Base-by-base conservation (phyloP, 2,888 invertebrate genomes). In the Plusia festucae region DNA sequence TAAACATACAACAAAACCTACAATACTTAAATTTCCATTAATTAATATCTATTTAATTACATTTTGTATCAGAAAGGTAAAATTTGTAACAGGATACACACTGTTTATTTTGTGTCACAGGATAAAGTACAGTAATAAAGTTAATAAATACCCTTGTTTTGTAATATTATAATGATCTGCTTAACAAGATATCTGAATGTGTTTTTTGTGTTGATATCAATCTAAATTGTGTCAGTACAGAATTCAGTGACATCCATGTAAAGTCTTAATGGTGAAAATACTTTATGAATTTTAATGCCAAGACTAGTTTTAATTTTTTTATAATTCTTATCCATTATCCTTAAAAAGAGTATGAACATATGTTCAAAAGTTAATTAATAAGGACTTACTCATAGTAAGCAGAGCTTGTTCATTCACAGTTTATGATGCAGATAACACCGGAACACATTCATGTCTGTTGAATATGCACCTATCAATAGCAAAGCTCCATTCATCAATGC, bases 401-500 rank as follows among this genome's bases (percentile, higher is more conserved):
- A 53, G 5, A 4, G 69, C 60, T 73, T 78, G 70, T 83, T 83
- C 85, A 87, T 49, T 49, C 46, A 49, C 46, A 49, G 73, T 87
- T 85, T 85, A 87, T 62, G 72, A 87, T 85, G 70, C 82, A 86
- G 86, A 89, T 90, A 88, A 83, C 75, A 80, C 77, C 76, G 78
- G 85, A 84, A 86, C 81, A 87, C 72, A 82, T 79, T 84, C 76
- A 78, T 74, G 68, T 78, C 68, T 73, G 78, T 82, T 82, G 82
- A 82, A 86, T 85, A 78, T 78, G 27, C 68, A 82, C 74, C 83
- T 80, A 85, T 90, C 87, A 89, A 89, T 88, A 85, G 82, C 77
- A 78, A 69, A 73, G 78, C 73, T 65, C 83, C 85, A 91, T 91
- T 89, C 90, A 91, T 82, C 81, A 82, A 81, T 87, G 90, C 84